Percentiles rank a stretch among this genome's conserved stretches.
phyloP scores from a whole-genome alignment of 1,140 invertebrate genomes.

The Drosophila sulfurigaster region DNA sequence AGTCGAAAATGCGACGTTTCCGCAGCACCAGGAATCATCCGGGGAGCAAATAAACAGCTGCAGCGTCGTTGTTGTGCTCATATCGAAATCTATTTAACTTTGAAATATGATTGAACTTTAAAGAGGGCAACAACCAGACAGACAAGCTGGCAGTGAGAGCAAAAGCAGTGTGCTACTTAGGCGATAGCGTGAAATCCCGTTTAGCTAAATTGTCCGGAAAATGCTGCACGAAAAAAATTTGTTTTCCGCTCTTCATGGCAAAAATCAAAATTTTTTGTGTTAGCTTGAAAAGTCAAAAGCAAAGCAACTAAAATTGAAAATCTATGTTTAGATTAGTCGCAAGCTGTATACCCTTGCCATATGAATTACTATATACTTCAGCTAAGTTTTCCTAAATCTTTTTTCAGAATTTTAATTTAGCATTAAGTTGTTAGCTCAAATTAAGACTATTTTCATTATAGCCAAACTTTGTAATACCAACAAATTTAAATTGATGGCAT shows the following conservation, averaged over 20 bases:
- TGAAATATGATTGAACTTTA: slow-evolving; percentile 77
- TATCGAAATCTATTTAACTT: slow-evolving; percentile 69
- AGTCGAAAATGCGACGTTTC: slow-evolving; percentile 24
- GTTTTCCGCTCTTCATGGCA: slow-evolving; percentile 54
- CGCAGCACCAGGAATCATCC: slow-evolving; percentile 1
- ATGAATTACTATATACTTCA: no score
- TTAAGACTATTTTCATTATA: no score
- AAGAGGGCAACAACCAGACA: slow-evolving; percentile 27
- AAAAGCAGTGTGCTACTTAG: slow-evolving; percentile 14
- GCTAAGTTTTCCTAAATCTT: no score
- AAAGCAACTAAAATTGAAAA: background rate
- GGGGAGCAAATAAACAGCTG: slow-evolving; percentile 29
- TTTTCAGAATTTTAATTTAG: no score
- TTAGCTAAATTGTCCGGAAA: slow-evolving; percentile 81
- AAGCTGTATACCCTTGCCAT: background rate
- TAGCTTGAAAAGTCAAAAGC: slow-evolving; percentile 20
- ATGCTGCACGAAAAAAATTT: slow-evolving; percentile 66
- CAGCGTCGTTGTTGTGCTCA: slow-evolving; percentile 25
- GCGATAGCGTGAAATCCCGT: slow-evolving; percentile 71
- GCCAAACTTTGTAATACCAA: background rate
- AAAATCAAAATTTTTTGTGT: slow-evolving; percentile 50
- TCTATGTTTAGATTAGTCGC: background rate
- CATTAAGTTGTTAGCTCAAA: no score
- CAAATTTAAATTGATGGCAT: background rate
- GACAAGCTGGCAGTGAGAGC: background rate